Conservation (phyloP, 2,888 invertebrate genomes). For the Nemotelus pantherinus region DNA sequence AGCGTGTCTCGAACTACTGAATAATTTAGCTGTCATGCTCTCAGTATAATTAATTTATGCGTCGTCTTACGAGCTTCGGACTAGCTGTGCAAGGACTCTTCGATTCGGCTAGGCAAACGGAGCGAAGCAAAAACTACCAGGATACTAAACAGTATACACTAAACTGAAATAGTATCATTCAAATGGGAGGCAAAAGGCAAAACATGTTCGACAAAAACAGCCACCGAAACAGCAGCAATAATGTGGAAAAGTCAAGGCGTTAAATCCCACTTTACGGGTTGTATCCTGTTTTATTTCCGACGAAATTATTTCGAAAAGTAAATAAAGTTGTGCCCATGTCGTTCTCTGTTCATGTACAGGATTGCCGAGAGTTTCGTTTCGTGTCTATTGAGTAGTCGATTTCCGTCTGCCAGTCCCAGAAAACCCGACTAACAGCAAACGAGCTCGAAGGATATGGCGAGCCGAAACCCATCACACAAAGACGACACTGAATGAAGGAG, state of each 20-base stretch:
- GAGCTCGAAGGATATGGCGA: too few species aligned
- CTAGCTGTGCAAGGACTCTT: constrained; percentile 1
- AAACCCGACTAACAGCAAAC: too few species aligned
- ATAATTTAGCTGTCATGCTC: constrained; percentile 45
- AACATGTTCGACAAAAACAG: neutral
- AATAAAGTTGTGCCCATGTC: constrained; percentile 34
- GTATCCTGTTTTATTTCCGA: constrained; percentile 34
- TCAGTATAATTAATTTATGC: constrained; percentile 42
- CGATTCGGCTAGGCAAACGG: neutral
- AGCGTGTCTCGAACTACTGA: constrained; percentile 28
- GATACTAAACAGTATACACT: too few species aligned
- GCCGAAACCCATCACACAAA: too few species aligned
- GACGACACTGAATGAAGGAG: too few species aligned
- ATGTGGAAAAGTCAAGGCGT: constrained; percentile 31
- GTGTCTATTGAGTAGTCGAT: neutral
- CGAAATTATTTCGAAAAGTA: constrained; percentile 35
- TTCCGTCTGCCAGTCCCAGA: neutral
- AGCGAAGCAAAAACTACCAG: neutral
- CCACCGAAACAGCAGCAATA: neutral
- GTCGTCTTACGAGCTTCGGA: constrained; percentile 13
- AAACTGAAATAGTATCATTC: too few species aligned
- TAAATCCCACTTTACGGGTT: constrained; percentile 37
- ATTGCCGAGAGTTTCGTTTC: neutral
- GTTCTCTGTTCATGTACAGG: neutral
- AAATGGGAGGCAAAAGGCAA: neutral